Conservation (phyloP, 2,113 vertebrate species). For the Tamias sibiricus region DNA sequence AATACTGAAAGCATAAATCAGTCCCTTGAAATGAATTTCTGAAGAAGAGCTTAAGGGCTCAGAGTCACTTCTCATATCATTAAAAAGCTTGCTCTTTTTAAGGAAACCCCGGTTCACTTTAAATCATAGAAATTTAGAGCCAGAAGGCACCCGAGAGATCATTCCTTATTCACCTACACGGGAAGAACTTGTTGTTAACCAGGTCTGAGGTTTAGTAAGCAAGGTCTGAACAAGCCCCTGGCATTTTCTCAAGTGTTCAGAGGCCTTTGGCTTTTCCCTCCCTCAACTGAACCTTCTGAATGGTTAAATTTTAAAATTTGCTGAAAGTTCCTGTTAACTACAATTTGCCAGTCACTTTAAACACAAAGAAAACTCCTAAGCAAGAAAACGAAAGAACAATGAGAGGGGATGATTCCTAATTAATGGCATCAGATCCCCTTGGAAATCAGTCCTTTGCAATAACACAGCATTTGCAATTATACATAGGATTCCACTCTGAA, state of each 20-base stretch:
- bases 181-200: conserved; percentile 61
- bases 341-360: background rate
- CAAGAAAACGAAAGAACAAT: conserved; percentile 4
- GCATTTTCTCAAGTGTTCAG: conserved; percentile 51
- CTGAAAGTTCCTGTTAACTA: background rate
- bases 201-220: conserved; percentile 68
- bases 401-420: conserved; percentile 3
- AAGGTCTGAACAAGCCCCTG: conserved; percentile 52
- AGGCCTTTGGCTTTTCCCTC: conserved; percentile 2
- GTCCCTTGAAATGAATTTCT: conserved; percentile 75
- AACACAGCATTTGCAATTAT: background rate
- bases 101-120: conserved; percentile 57
- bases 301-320: background rate
- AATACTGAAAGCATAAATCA: conserved; percentile 71
- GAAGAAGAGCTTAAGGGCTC: conserved; percentile 74
- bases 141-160: conserved; percentile 53
- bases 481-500: background rate
- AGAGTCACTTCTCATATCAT: conserved; percentile 64
- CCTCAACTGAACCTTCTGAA: conserved; percentile 42
- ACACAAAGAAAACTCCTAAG: background rate
- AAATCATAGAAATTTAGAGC: conserved; percentile 68
- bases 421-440: background rate
- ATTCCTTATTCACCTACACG: conserved; percentile 63
- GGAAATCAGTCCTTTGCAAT: background rate
- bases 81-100: conserved; percentile 65